Evolutionary conservation across 2,797 vertebrate species (phyloP).

Genomic region (Neoniphon sammara): DNA sequence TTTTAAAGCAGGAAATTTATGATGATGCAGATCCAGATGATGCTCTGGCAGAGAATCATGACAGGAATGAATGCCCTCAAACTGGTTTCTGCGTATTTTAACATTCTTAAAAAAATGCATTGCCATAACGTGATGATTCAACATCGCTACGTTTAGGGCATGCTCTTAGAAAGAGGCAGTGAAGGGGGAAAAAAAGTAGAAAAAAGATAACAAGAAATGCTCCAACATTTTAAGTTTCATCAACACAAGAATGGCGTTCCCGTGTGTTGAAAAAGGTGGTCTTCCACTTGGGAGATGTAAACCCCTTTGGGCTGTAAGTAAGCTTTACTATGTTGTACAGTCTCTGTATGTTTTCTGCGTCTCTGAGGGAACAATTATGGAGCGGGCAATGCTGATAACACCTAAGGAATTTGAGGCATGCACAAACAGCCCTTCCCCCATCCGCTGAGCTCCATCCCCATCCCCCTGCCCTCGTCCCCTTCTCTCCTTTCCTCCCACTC

Average conservation of each 20-base stretch:
- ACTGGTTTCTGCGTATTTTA: background rate
- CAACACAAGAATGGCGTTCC: background rate
- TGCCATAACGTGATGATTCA: too few relatives aligned
- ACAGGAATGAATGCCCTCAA: background rate
- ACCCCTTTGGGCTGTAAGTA: slow-evolving; percentile 23
- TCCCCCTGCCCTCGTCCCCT: slow-evolving; percentile 58
- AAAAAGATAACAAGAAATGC: too few relatives aligned
- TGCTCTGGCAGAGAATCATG: background rate
- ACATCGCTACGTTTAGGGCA: too few relatives aligned
- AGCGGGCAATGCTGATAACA: slow-evolving; percentile 81
- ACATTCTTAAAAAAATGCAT: background rate
- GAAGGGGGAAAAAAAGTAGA: too few relatives aligned
- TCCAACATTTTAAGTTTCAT: background rate
- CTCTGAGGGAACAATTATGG: slow-evolving; percentile 76
- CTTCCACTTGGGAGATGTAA: slow-evolving; percentile 25
- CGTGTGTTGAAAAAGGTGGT: slow-evolving; percentile 16
- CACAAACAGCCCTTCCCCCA: slow-evolving; percentile 83
- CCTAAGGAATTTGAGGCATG: slow-evolving; percentile 83
- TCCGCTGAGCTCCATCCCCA: slow-evolving; percentile 50
- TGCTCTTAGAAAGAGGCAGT: too few relatives aligned
- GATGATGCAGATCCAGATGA: background rate
- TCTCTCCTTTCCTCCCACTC: slow-evolving; percentile 67
- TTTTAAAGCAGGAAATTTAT: background rate
- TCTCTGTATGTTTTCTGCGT: slow-evolving; percentile 47
- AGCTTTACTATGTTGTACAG: slow-evolving; percentile 39